Evolutionary conservation across 2,113 vertebrate genomes (phyloP), one percentile per base, ranked within the genome.

Genomic region (Rissa tridactyla): DNA sequence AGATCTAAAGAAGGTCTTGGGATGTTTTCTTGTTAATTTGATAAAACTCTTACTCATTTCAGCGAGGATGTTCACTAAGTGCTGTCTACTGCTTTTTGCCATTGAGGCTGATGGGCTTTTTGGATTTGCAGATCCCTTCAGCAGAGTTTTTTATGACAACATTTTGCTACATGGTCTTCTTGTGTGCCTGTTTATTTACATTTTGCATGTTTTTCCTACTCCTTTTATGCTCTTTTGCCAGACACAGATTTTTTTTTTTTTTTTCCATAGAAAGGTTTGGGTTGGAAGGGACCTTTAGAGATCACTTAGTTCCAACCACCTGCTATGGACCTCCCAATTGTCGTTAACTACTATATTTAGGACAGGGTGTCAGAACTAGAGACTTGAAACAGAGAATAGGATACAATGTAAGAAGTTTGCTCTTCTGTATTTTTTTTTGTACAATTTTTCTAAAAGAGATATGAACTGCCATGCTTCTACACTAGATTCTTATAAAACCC

Each of bases 281-380:
- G 9, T 42, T 70, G 26, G 52, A 86, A 80, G 5, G 13, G 19
- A 44, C 9, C 11, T 51, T 55, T 55, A 82, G 20, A 55, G 27
- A 27, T 57, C 20, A 62, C n/a, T 15, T 73, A 20, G 14, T 57
- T 68, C 36, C 27, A 73, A 3, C 1, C 2, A 12, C 16, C 11
- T 34, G 5, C 4, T 0, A 0, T 46, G 23, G 11, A 61, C 4
- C 11, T 46, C 19, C 26, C 26, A 40, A 1, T 25, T 75, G 20
- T 12, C 78, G 11, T 88, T 42, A 61, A n/a, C 14, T 60, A 3
- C 15, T 86, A 17, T 44, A 25, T 38, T 71, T 70, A 57, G 14
- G 29, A 71, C 14, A 76, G 15, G 3, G 2, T 57, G 10, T 61
- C 29, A 57, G n/a, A 89, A 55, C 34, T 65, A 69, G 23, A 73